phyloP scores from a whole-genome alignment of 2,797 vertebrate genomes.

The Melanotaenia boesemani region DNA sequence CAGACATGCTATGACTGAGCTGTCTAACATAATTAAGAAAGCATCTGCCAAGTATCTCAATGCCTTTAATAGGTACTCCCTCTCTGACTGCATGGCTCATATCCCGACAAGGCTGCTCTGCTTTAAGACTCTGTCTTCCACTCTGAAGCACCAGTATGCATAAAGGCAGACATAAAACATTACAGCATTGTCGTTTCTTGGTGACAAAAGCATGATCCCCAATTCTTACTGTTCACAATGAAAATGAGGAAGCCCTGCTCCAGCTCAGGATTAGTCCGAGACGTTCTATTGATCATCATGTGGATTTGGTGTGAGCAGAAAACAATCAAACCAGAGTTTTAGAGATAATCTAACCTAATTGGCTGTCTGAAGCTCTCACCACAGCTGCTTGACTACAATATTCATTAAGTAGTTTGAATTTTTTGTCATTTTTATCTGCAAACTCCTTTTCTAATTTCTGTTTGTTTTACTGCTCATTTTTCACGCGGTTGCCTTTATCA shows the following conservation, averaged over 20 bases:
- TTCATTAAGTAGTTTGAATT: constrained; percentile 29
- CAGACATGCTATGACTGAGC: constrained; percentile 57
- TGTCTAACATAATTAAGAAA: constrained; percentile 72
- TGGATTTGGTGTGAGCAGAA: constrained; percentile 5
- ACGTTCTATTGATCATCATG: constrained; percentile 5
- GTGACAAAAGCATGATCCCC: constrained; percentile 2
- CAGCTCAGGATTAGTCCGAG: background rate
- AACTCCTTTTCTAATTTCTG: constrained; percentile 39
- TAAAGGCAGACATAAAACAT: background rate
- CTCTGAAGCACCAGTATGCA: constrained; percentile 12
- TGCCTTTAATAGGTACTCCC: constrained; percentile 58
- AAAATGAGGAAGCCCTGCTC: background rate
- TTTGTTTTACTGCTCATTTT: constrained; percentile 34
- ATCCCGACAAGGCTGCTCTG: constrained; percentile 19
- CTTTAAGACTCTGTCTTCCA: constrained; percentile 36
- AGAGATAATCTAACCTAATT: constrained; percentile 25
- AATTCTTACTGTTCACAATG: background rate
- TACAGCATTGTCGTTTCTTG: background rate
- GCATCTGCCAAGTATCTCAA: constrained; percentile 59
- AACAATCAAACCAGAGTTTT: constrained; percentile 24
- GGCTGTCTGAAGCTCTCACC: too few species aligned
- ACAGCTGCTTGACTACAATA: constrained; percentile 19
- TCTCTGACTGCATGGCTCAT: constrained; percentile 41
- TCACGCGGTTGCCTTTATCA: constrained; percentile 17
- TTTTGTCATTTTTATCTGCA: constrained; percentile 24